phyloP scores from a whole-genome alignment of 2,888 invertebrate species.

The Metellina segmentata region DNA sequence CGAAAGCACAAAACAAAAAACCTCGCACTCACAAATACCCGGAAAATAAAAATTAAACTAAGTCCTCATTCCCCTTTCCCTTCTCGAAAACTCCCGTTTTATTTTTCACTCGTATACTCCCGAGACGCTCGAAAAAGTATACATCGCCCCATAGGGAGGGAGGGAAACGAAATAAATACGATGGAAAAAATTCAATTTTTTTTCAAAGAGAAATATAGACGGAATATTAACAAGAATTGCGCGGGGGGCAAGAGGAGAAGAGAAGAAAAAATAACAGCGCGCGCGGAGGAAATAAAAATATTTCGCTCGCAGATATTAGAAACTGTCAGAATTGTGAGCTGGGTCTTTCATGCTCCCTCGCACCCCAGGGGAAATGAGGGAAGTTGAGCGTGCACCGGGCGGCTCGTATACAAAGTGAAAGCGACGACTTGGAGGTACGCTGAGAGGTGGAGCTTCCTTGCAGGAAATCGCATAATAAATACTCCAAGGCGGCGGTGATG shows the following conservation, averaged over 20 bases:
- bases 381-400: constrained; percentile 50
- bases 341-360: constrained; percentile 31
- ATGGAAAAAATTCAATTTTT: constrained; percentile 4
- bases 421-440: not conserved
- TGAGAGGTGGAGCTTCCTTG: not conserved
- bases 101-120: too few species aligned
- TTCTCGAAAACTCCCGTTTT: too few species aligned
- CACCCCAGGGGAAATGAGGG: constrained; percentile 59
- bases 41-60: too few species aligned
- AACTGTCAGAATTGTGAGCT: constrained; percentile 61
- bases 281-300: constrained; percentile 50
- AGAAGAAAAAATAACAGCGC: constrained; percentile 32
- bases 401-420: constrained; percentile 16
- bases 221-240: constrained; percentile 71
- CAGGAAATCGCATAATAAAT: not conserved
- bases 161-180: not conserved
- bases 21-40: too few species aligned
- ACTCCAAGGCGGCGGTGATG: not conserved
- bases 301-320: constrained; percentile 62
- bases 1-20: too few species aligned
- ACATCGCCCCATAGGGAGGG: not conserved
- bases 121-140: not conserved
- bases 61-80: too few species aligned
- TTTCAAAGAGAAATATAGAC: constrained; percentile 48
- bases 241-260: not conserved